These are phyloP conservation scores for Sula dactylatra DNA, from an alignment of 2,113 vertebrate genomes.

Conservation along the genomic window DNA sequence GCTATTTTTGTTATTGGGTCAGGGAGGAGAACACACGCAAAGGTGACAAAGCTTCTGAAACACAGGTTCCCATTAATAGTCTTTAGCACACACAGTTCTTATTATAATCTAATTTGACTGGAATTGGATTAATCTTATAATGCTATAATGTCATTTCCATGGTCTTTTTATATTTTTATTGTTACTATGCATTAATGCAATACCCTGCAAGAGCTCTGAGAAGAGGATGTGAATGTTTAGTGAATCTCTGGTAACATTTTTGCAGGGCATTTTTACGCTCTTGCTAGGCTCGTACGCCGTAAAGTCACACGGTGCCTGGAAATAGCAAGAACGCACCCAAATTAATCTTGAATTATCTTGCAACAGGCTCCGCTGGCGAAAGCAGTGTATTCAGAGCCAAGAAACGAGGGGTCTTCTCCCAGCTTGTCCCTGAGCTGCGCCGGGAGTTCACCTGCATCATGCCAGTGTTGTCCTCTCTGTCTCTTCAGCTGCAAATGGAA, in stretches of 20 bases:
- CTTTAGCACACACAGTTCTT: conserved; percentile 47
- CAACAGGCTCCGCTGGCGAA: neutral
- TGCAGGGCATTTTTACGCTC: conserved; percentile 28
- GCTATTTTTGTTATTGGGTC: conserved; percentile 59
- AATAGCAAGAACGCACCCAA: conserved; percentile 12
- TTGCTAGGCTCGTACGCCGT: neutral
- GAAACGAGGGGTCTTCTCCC: neutral
- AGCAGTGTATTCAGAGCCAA: neutral
- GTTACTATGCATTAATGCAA: conserved; percentile 62
- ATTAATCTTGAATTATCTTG: neutral
- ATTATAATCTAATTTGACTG: conserved; percentile 70
- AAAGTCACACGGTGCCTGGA: conserved; percentile 5
- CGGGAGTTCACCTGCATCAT: neutral
- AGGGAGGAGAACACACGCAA: neutral
- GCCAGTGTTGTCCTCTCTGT: neutral
- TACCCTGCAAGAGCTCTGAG: conserved; percentile 29
- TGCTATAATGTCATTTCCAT: conserved; percentile 69
- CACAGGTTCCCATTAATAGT: conserved; percentile 61
- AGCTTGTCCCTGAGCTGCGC: neutral
- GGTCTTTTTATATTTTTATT: conserved; percentile 66
- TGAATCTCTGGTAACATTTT: conserved; percentile 48
- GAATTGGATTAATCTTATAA: conserved; percentile 72
- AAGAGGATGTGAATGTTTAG: conserved; percentile 38
- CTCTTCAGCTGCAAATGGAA: neutral
- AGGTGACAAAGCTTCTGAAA: conserved; percentile 52